Base-by-base conservation (phyloP, 64 coral and sea anemone species). In the Dendronephthya gigantea region DNA sequence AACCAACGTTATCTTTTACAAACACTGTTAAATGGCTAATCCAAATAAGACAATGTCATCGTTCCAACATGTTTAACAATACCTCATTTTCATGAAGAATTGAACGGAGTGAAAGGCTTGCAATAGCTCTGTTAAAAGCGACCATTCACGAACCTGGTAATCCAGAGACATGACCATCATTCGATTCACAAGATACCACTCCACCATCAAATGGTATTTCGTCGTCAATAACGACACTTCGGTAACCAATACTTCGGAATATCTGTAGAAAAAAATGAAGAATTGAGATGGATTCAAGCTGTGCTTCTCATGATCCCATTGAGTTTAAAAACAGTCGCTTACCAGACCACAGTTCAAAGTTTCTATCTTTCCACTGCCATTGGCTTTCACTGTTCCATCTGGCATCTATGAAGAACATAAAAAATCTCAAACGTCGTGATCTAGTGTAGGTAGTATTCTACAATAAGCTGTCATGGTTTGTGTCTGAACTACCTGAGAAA, bases 321-420 rank as follows among this genome's bases (percentile, higher is more conserved):
- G 15, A 39, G 30, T 59, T 31, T 3, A 13, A 39, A 4, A 14
- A 22, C n/a, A 59, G 29, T 43, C 29, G 28, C 88, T 94, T 70
- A 90, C 93, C 87, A 95, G 48, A 10, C 90, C 90, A 92, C 93
- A 92, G 5, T 90, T 25, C 30, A 96, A 12, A 84, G 72, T 79
- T 83, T 96, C 93, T 39, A 49, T 86, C 19, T 84, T 69, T 25
- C 87, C 92, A 86, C 76, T 90, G 17, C 89, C 84, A 37, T 82
- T 31, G 9, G 89, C 94, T 84, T 88, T 52, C 19, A 85, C 28
- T 27, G 58, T 50, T 65, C 91, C 91, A 88, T 86, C 84, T 49
- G 27, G 51, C 38, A 37, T 29, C 89, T 93, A 43, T 19, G 15
- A 41, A 39, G 0, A 79, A 68, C n/a, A 56, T 40, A 4, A 65